Evolutionary conservation across 2,888 invertebrate species (phyloP), one percentile per base, ranked within the genome.

Genomic region (Spodoptera picta): DNA sequence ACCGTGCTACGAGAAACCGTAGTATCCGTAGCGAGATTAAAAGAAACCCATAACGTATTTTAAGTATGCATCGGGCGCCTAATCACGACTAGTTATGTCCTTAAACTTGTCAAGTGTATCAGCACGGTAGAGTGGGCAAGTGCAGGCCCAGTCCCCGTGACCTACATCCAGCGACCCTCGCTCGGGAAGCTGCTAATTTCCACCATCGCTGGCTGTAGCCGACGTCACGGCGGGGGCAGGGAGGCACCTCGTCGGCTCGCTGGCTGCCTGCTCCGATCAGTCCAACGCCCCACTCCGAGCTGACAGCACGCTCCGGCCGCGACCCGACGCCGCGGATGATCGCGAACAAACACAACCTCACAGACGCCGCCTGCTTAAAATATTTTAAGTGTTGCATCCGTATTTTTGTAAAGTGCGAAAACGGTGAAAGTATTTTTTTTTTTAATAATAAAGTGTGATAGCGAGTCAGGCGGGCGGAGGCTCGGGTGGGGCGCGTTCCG

Each of bases 101-200:
- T 93, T 93, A 93, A 93, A 93, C 93, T 93, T 93, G 93, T 92
- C 90, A 88, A 92, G 92, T 90, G 90, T 91, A 89, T 88, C 87
- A 87, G 88, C 86, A 89, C 87, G 91, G 90, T 87, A 90, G 90
- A 90, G 87, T 91, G 90, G 91, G 91, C 91, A 91, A 92, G 92
- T 92, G 92, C 92, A 92, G 88, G 91, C 89, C 88, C 90, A 92
- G 94, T 92, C 94, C 94, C 94, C 94, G 92, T 94, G 94, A 94
- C 94, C 94, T 92, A 94, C 89, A 93, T 94, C 91, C 83, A 84
- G 83, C 94, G 93, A 93, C 93, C 93, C 93, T 94, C 93, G 93
- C 90, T 89, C 93, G 93, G 92, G 94, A 94, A 94, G 93, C 94
- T 94, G 94, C 92, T 93, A 93, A 94, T 93, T 93, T 92, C 92